phyloP scores from a whole-genome alignment of 2,888 invertebrate species.

The Aproaerema taeniolella region DNA sequence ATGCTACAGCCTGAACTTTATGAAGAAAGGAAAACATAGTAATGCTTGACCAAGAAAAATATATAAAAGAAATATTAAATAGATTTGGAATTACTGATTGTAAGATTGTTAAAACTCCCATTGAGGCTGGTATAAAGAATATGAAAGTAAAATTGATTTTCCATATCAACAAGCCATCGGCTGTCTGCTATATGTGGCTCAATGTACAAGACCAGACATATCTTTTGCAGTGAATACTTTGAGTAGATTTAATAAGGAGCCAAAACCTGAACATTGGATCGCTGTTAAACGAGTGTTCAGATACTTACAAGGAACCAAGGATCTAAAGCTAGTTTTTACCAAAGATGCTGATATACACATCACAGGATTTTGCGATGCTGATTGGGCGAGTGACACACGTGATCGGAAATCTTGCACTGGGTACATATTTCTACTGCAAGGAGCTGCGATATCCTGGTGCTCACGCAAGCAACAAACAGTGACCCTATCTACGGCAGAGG shows the following conservation, averaged over 20 bases:
- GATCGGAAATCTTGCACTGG: conserved; percentile 19
- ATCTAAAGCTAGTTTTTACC: conserved; percentile 12
- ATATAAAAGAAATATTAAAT: conserved; percentile 17
- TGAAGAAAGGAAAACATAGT: conserved; percentile 6
- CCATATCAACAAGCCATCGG: conserved; percentile 4
- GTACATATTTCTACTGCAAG: conserved; percentile 19
- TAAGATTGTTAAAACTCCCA: conserved; percentile 20
- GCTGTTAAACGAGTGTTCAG: conserved; percentile 15
- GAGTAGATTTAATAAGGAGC: conserved; percentile 15
- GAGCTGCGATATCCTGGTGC: conserved; percentile 20
- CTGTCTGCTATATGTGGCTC: conserved; percentile 1
- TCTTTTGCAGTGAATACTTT: conserved; percentile 8
- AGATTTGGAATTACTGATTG: conserved; percentile 20
- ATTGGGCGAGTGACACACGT: conserved; percentile 16
- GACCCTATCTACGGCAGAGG: neutral
- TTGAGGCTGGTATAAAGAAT: conserved; percentile 14
- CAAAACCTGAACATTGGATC: conserved; percentile 16
- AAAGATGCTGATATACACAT: conserved; percentile 6
- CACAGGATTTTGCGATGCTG: conserved; percentile 18
- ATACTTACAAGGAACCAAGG: conserved; percentile 17
- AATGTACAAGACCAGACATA: conserved; percentile 17
- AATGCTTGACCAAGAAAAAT: conserved; percentile 16
- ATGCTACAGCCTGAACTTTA: conserved; percentile 20
- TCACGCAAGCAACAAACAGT: conserved; percentile 11
- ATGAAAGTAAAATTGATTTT: neutral